phyloP scores from a whole-genome alignment of 1,140 invertebrate genomes.

The Maniola jurtina region DNA sequence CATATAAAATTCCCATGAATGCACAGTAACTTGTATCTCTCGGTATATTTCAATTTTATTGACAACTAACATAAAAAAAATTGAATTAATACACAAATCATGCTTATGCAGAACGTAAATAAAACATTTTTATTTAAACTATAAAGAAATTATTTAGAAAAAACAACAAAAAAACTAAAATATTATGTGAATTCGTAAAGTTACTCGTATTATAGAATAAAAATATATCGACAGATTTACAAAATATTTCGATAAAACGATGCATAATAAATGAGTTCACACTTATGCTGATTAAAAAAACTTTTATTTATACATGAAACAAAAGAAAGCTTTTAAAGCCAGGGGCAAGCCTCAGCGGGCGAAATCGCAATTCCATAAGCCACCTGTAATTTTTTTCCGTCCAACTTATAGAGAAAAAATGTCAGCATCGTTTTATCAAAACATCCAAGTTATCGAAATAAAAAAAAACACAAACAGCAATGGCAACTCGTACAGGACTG shows the following conservation, averaged over 20 bases:
- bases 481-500: constrained; percentile 63
- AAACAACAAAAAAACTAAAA: not conserved
- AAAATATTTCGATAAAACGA: constrained; percentile 5
- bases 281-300: no score
- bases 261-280: not conserved
- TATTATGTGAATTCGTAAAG: not conserved
- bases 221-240: not conserved
- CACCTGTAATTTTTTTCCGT: no score
- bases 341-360: no score
- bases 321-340: no score
- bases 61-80: not conserved
- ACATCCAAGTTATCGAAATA: constrained; percentile 9
- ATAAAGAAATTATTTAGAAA: no score
- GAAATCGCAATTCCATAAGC: no score
- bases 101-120: no score
- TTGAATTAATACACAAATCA: no score
- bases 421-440: constrained; percentile 15
- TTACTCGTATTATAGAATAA: not conserved
- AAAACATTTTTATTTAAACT: no score
- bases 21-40: constrained; percentile 20
- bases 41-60: constrained; percentile 11
- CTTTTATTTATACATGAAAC: no score
- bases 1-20: constrained; percentile 43
- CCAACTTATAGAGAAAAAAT: not conserved
- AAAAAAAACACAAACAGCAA: constrained; percentile 40